Base-by-base conservation (phyloP, 2,888 invertebrate species). In the Hypercompe scribonia region DNA sequence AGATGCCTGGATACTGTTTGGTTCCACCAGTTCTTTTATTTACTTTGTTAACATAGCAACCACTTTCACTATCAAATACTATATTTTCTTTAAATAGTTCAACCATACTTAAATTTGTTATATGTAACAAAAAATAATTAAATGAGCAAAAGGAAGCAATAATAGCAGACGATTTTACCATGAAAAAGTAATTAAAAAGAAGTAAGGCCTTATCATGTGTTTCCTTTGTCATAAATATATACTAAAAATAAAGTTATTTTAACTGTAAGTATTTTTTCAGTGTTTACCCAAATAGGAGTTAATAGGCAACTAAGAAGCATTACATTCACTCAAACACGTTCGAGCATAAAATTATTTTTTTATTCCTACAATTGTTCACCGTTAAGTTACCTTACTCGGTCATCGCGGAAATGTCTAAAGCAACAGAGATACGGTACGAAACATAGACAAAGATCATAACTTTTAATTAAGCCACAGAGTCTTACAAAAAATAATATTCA, bases 301-400 rank as follows among this genome's bases (percentile, higher is more conserved):
- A 50, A 21, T 46, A 28, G 28, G 3, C 11, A 31, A 31, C 31
- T 31, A 18, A 61, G 7, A 61, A 31, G 4, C 39, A 21, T 21
- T 39, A 69, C 3, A 61, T 39, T 61, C 31, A 13, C 24, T 31
- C n/a, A 28, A 31, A 69, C 66, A 69, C 72, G 73, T 73, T 78
- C 24, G 34, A 69, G 54, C 74, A 71, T 73, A 78, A 33, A 68
- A 65, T n/a, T 61, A 74, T 77, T 74, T 78, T 77, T 71, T 71
- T 11, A 46, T 68, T 70, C 68, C 11, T 58, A 46, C 77, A 72
- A 61, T 58, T 70, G 50, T 66, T 50, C 73, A 80, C 81, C 66
- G 74, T 75, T 80, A 80, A 64, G 69, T 75, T 70, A 1, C 75
- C 77, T 70, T 76, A 82, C 24, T 73, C 70, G 78, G 84, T 39